phyloP scores from a whole-genome alignment of 2,888 invertebrate species.

The Drosophila villosipedis region DNA sequence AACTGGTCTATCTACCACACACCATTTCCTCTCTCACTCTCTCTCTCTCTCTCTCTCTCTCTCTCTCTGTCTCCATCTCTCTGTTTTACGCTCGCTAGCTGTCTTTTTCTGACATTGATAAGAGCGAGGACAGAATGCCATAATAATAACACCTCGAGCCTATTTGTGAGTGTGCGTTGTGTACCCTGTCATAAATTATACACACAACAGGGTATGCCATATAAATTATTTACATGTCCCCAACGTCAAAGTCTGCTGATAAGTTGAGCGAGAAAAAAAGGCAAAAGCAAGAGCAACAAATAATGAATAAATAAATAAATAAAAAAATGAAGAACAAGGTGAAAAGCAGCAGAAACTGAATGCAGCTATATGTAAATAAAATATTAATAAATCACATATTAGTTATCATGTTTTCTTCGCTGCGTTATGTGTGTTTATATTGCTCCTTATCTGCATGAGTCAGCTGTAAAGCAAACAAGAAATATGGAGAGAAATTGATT shows the following conservation, averaged over 20 bases:
- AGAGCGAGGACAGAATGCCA: slow-evolving; percentile 41
- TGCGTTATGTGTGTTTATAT: slow-evolving; percentile 15
- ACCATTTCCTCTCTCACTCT: not conserved
- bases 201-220: slow-evolving; percentile 73
- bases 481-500: slow-evolving; percentile 20
- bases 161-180: slow-evolving; percentile 38
- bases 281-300: slow-evolving; percentile 25
- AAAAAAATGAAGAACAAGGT: slow-evolving; percentile 33
- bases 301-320: slow-evolving; percentile 30
- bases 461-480: slow-evolving; percentile 29
- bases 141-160: slow-evolving; percentile 68
- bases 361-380: slow-evolving; percentile 60
- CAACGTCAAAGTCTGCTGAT: slow-evolving; percentile 76
- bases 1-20: slow-evolving; percentile 1
- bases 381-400: slow-evolving; percentile 76
- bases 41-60: not conserved
- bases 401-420: slow-evolving; percentile 46
- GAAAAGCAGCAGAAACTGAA: slow-evolving; percentile 35
- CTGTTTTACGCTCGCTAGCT: not conserved
- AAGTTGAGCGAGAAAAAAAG: slow-evolving; percentile 44
- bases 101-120: slow-evolving; percentile 52
- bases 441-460: slow-evolving; percentile 28
- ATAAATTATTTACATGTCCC: slow-evolving; percentile 79
- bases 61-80: not conserved
- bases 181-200: slow-evolving; percentile 73